Percentiles rank a stretch among this genome's conserved stretches.
phyloP scores from a whole-genome alignment of 2,797 vertebrate species.

The Astyanax mexicanus region DNA sequence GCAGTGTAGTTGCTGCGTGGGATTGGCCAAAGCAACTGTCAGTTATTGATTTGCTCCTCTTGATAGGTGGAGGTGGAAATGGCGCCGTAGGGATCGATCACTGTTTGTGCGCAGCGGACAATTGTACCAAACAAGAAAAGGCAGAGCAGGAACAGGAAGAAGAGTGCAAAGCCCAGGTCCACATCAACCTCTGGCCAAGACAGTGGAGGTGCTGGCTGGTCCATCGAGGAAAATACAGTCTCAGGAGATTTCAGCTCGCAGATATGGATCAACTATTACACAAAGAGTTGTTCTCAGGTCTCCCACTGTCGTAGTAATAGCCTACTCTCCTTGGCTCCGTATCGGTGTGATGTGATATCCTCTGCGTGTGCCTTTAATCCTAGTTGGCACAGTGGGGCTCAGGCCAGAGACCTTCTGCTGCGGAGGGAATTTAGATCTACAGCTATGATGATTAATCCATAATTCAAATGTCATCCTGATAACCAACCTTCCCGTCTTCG shows the following conservation, averaged over 20 bases:
- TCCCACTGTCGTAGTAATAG: background rate
- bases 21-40: constrained; percentile 46
- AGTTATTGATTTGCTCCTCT: constrained; percentile 81
- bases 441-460: background rate
- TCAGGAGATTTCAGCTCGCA: no score
- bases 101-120: constrained; percentile 81
- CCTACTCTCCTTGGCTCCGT: background rate
- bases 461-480: background rate
- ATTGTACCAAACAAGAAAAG: constrained; percentile 81
- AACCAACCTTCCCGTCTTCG: background rate
- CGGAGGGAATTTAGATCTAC: background rate
- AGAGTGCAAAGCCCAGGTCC: constrained; percentile 83
- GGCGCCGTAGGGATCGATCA: constrained; percentile 81
- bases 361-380: background rate
- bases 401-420: no score
- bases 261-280: background rate
- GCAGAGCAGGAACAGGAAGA: constrained; percentile 80
- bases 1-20: constrained; percentile 11
- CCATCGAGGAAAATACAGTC: constrained; percentile 70
- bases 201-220: constrained; percentile 49
- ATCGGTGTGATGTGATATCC: constrained; percentile 21
- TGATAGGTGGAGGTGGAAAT: constrained; percentile 85
- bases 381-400: no score
- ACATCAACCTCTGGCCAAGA: constrained; percentile 77
- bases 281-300: constrained; percentile 3